Conservation (phyloP, 2,888 invertebrate genomes). For the Notodonta dromedarius region DNA sequence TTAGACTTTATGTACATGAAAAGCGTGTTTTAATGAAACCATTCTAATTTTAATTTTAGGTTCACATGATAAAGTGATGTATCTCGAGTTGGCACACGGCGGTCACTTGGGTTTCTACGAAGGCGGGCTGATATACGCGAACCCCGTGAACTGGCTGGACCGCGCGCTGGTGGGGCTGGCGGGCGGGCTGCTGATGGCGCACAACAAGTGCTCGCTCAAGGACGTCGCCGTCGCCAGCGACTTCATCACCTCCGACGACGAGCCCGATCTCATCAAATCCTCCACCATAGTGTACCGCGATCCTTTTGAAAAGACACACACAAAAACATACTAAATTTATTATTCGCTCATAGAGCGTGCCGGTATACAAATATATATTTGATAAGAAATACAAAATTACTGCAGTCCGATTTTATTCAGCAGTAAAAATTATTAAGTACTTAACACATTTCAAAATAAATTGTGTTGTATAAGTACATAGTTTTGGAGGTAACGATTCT, state of each 20-base stretch:
- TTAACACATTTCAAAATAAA: conserved; percentile 19
- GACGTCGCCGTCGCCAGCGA: conserved; percentile 33
- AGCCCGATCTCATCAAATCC: conserved; percentile 73
- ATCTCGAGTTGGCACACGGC: conserved; percentile 94
- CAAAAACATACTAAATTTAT: conserved; percentile 24
- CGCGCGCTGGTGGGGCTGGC: conserved; percentile 92
- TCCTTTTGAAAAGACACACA: conserved; percentile 61
- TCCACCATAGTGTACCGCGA: conserved; percentile 73
- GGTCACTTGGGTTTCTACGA: conserved; percentile 98
- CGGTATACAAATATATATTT: conserved; percentile 15
- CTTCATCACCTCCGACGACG: conserved; percentile 49
- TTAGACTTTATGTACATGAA: too few relatives aligned
- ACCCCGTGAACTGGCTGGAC: conserved; percentile 97
- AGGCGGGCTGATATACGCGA: conserved; percentile 93
- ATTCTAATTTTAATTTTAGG: conserved; percentile 72
- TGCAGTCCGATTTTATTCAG: conserved; percentile 20
- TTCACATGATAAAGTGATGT: conserved; percentile 87
- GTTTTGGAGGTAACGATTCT: conserved; percentile 42
- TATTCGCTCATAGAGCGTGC: conserved; percentile 33
- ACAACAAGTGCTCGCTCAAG: conserved; percentile 74
- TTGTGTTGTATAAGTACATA: conserved; percentile 31
- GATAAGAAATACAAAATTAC: conserved; percentile 20
- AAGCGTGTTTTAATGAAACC: too few relatives aligned
- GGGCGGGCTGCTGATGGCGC: conserved; percentile 88
- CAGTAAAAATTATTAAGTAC: conserved; percentile 17